Conservation (phyloP, 2,888 invertebrate species). For the Furcula furcula region DNA sequence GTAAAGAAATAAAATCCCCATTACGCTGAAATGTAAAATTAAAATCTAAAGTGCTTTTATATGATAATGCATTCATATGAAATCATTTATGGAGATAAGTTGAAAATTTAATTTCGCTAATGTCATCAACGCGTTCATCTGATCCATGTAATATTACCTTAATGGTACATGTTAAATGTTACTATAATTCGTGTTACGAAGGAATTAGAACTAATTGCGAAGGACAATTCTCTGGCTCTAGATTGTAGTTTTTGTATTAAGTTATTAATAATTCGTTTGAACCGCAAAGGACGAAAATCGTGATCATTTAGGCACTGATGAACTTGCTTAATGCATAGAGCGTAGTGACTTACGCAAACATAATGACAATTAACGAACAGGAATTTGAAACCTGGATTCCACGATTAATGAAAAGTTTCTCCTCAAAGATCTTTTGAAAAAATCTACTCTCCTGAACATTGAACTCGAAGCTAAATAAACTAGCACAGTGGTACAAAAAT, state of each 20-base stretch:
- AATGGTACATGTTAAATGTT: background rate
- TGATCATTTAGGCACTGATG: too few species aligned
- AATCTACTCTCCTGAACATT: too few species aligned
- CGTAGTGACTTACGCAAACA: too few species aligned
- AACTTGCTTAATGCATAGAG: too few species aligned
- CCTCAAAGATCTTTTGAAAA: too few species aligned
- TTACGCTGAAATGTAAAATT: constrained; percentile 35
- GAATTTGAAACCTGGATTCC: too few species aligned
- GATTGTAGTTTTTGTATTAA: background rate
- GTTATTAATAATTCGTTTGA: too few species aligned
- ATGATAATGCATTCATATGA: constrained; percentile 25
- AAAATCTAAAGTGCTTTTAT: constrained; percentile 34
- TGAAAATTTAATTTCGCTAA: constrained; percentile 43
- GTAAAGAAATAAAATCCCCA: constrained; percentile 35
- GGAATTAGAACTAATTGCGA: background rate
- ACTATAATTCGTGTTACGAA: background rate
- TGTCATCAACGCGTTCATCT: too few species aligned
- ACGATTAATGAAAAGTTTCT: too few species aligned
- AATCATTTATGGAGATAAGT: constrained; percentile 28
- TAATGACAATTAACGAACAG: too few species aligned
- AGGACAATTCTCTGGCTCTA: background rate
- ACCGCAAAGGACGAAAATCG: too few species aligned
- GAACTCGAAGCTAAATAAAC: too few species aligned
- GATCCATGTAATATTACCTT: constrained; percentile 8
- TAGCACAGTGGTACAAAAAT: background rate